A percentile compares a stretch with the other conserved stretches of the same genome.
phyloP scores from a whole-genome alignment of 2,797 vertebrate species.

The Odontamblyopus rebecca region DNA sequence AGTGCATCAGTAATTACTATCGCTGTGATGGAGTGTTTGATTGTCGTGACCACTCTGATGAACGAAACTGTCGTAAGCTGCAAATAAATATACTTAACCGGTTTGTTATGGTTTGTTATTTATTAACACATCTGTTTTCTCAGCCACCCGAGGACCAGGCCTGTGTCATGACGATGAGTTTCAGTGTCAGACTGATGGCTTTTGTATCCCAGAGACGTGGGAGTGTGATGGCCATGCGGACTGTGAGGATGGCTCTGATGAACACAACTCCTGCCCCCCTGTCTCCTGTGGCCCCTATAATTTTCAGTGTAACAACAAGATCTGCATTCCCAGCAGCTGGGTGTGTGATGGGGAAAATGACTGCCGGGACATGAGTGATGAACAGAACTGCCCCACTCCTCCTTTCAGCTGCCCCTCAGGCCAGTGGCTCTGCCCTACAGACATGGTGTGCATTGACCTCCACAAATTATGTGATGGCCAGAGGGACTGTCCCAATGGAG shows the following conservation, averaged over 20 bases:
- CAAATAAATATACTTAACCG: not conserved
- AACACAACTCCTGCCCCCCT: constrained; percentile 83
- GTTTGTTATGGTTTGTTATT: not conserved
- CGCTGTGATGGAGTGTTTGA: constrained; percentile 91
- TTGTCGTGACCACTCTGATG: constrained; percentile 91
- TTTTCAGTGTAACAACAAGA: constrained; percentile 87
- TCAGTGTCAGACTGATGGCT: constrained; percentile 90
- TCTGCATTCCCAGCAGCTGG: constrained; percentile 83
- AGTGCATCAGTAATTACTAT: constrained; percentile 81
- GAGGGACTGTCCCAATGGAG: constrained; percentile 89
- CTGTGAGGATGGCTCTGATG: constrained; percentile 89
- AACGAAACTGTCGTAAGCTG: constrained; percentile 87
- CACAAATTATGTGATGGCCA: constrained; percentile 85
- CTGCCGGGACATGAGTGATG: constrained; percentile 91
- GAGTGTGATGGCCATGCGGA: constrained; percentile 91
- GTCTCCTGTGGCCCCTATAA: constrained; percentile 80
- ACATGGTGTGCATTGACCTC: constrained; percentile 84
- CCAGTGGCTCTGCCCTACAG: constrained; percentile 89
- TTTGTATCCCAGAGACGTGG: constrained; percentile 86
- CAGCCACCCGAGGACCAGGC: constrained; percentile 88
- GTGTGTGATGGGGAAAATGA: constrained; percentile 92
- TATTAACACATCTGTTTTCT: not conserved
- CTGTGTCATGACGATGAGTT: constrained; percentile 92
- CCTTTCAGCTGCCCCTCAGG: constrained; percentile 84
- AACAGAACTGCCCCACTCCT: constrained; percentile 87